Evolutionary conservation across 1,140 invertebrate genomes (phyloP).

Genomic region (Heliconius nattereri): DNA sequence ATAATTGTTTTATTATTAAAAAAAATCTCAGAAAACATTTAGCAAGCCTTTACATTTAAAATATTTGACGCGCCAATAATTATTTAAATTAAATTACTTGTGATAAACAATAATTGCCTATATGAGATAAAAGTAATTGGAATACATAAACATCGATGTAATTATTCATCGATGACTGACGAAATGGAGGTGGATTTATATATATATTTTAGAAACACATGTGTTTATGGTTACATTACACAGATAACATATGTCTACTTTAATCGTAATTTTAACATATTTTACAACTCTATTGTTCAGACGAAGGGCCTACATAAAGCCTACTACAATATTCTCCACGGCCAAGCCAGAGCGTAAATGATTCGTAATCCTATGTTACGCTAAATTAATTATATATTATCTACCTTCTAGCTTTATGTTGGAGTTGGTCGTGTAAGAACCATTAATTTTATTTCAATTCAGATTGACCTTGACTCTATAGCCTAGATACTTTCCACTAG

Average conservation of each 20-base stretch:
- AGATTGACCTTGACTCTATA: slow-evolving; percentile 9
- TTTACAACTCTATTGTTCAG: background rate
- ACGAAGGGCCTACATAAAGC: background rate
- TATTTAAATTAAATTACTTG: background rate
- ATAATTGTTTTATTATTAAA: background rate
- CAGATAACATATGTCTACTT: background rate
- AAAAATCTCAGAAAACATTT: background rate
- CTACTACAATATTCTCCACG: background rate
- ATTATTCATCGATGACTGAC: background rate
- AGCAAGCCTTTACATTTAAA: background rate
- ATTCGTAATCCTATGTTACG: slow-evolving; percentile 6
- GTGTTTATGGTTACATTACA: background rate
- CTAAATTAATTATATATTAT: slow-evolving; percentile 13
- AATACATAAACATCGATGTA: background rate
- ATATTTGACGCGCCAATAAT: background rate
- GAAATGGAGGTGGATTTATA: background rate
- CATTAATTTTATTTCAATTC: slow-evolving; percentile 6
- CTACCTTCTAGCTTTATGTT: background rate
- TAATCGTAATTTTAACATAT: background rate
- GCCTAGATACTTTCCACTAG: slow-evolving; percentile 6
- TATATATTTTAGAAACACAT: background rate
- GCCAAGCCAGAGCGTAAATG: background rate
- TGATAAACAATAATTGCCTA: background rate
- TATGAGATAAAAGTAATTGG: background rate
- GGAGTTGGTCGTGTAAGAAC: slow-evolving; percentile 12